These are phyloP conservation scores for Morone saxatilis DNA, from an alignment of 2,113 vertebrate genomes.

Conservation along the genomic window DNA sequence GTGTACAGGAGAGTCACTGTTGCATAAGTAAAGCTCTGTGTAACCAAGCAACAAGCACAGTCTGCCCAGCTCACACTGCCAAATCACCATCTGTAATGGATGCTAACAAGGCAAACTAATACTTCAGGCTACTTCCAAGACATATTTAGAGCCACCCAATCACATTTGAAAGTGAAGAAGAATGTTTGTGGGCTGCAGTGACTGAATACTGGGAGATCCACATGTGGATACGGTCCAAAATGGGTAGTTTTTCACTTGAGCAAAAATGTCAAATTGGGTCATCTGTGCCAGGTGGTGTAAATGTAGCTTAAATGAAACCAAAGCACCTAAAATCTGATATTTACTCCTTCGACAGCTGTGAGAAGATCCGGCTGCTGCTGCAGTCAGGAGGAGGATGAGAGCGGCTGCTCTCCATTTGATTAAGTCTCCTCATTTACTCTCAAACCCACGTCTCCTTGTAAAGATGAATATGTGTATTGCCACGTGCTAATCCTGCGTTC, in stretches of 20 bases:
- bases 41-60: slow-evolving; percentile 49
- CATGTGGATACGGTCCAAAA: not conserved
- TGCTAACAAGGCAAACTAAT: not conserved
- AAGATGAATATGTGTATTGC: slow-evolving; percentile 32
- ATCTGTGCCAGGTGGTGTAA: not conserved
- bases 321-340: not conserved
- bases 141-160: slow-evolving; percentile 11
- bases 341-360: not conserved
- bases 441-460: slow-evolving; percentile 24
- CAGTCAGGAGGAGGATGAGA: slow-evolving; percentile 47
- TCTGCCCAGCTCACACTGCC: slow-evolving; percentile 15
- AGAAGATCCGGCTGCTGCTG: not conserved
- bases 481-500: slow-evolving; percentile 44
- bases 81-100: slow-evolving; percentile 16
- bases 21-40: slow-evolving; percentile 17
- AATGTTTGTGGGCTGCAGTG: not conserved
- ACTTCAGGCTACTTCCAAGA: not conserved
- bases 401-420: slow-evolving; percentile 35
- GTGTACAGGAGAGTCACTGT: slow-evolving; percentile 9
- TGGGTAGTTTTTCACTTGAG: not conserved
- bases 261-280: not conserved
- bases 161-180: not conserved
- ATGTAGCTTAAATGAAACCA: not conserved
- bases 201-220: not conserved
- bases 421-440: slow-evolving; percentile 30